Evolutionary conservation across 2,888 invertebrate genomes (phyloP).

Genomic region (Plusia festucae): DNA sequence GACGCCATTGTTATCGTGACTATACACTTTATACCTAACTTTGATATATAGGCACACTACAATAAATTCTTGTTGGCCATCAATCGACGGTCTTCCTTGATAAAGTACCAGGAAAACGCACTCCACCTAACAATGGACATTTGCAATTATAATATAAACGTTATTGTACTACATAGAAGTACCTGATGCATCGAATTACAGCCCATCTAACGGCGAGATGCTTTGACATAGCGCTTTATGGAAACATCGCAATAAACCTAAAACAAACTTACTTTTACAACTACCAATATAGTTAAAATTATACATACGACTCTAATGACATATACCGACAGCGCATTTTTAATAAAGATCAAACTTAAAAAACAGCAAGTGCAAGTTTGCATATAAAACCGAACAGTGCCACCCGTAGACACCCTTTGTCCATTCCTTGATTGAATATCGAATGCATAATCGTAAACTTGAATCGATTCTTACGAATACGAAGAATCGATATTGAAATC

Average conservation of each 20-base stretch:
- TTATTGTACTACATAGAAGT: conserved; percentile 64
- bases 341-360: conserved; percentile 25
- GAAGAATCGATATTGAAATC: conserved; percentile 78
- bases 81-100: conserved; percentile 34
- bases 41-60: conserved; percentile 17
- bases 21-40: conserved; percentile 12
- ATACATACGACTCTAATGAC: conserved; percentile 17
- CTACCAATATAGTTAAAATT: conserved; percentile 15
- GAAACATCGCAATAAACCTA: conserved; percentile 67
- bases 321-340: conserved; percentile 21
- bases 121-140: conserved; percentile 59
- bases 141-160: conserved; percentile 70
- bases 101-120: conserved; percentile 53
- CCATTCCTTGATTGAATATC: conserved; percentile 81
- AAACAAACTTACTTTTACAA: conserved; percentile 42
- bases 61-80: conserved; percentile 49
- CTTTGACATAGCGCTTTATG: conserved; percentile 72
- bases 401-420: conserved; percentile 74
- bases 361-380: conserved; percentile 35
- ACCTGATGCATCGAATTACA: conserved; percentile 62
- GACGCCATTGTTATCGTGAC: conserved; percentile 14
- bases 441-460: conserved; percentile 83
- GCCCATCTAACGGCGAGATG: conserved; percentile 65
- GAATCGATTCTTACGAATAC: conserved; percentile 78
- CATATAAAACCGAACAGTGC: conserved; percentile 60